Conservation (phyloP, 2,113 vertebrate species). For the Reinhardtius hippoglossoides region DNA sequence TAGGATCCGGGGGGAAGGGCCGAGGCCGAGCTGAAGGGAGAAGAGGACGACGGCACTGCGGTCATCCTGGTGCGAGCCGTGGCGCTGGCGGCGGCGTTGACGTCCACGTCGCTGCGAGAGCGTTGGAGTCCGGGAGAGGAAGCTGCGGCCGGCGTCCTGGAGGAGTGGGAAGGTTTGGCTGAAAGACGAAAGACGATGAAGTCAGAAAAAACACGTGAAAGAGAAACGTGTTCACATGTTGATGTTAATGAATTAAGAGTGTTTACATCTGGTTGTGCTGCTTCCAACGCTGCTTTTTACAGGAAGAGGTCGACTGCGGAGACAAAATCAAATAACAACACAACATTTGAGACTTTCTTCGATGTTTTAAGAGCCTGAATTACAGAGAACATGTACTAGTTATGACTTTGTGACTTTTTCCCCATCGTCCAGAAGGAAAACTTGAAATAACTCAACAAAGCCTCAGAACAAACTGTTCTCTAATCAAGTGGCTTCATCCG, state of each 20-base stretch:
- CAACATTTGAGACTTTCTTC: too few relatives aligned
- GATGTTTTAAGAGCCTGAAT: too few relatives aligned
- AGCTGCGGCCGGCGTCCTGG: conserved; percentile 66
- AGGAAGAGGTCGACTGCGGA: conserved; percentile 68
- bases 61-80: conserved; percentile 86
- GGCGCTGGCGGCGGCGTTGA: conserved; percentile 87
- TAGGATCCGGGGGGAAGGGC: conserved; percentile 91
- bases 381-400: too few relatives aligned
- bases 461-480: too few relatives aligned
- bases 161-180: conserved; percentile 71
- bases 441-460: too few relatives aligned
- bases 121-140: conserved; percentile 86
- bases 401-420: too few relatives aligned
- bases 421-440: too few relatives aligned
- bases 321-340: neutral
- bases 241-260: neutral
- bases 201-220: neutral
- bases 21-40: conserved; percentile 85
- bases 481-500: too few relatives aligned
- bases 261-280: conserved; percentile 64
- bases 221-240: neutral
- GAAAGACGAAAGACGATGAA: neutral
- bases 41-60: conserved; percentile 84
- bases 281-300: conserved; percentile 61
- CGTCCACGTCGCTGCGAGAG: conserved; percentile 94